Conservation (phyloP, 2,888 invertebrate genomes). For the Aphidius colemani region DNA sequence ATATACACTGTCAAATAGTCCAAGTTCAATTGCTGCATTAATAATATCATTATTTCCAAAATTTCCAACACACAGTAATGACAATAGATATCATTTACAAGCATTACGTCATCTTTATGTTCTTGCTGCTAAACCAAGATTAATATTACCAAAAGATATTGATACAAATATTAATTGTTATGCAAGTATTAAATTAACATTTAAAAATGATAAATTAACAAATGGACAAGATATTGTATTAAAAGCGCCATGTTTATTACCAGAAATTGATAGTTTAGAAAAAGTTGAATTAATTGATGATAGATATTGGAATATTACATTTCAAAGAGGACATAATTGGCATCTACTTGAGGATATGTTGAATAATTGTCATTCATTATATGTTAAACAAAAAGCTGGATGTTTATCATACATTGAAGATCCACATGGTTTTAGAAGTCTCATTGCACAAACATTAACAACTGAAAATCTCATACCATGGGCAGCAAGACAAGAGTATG, state of each 20-base stretch:
- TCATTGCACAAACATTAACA: conserved; percentile 80
- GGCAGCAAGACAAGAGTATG: conserved; percentile 69
- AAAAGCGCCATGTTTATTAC: conserved; percentile 84
- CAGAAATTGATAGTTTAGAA: conserved; percentile 75
- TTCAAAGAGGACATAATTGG: conserved; percentile 84
- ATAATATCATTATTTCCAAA: conserved; percentile 95
- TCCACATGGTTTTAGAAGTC: conserved; percentile 77
- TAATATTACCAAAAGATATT: conserved; percentile 86
- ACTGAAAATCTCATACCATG: conserved; percentile 73
- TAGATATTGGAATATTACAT: conserved; percentile 88
- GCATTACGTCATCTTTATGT: conserved; percentile 96
- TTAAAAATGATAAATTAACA: conserved; percentile 58
- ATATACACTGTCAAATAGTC: conserved; percentile 80
- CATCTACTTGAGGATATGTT: conserved; percentile 73
- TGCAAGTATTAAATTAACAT: conserved; percentile 68
- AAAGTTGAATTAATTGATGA: conserved; percentile 81
- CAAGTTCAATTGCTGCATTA: conserved; percentile 85
- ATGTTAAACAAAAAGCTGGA: conserved; percentile 88
- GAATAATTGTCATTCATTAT: conserved; percentile 72
- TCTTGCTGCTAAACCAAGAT: conserved; percentile 86
- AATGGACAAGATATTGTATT: conserved; percentile 65
- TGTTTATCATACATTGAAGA: conserved; percentile 86
- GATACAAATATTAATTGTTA: conserved; percentile 80
- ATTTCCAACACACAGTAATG: conserved; percentile 94
- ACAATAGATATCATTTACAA: conserved; percentile 97